Conservation (phyloP, 2,113 vertebrate species). For the Tyrannus savana region DNA sequence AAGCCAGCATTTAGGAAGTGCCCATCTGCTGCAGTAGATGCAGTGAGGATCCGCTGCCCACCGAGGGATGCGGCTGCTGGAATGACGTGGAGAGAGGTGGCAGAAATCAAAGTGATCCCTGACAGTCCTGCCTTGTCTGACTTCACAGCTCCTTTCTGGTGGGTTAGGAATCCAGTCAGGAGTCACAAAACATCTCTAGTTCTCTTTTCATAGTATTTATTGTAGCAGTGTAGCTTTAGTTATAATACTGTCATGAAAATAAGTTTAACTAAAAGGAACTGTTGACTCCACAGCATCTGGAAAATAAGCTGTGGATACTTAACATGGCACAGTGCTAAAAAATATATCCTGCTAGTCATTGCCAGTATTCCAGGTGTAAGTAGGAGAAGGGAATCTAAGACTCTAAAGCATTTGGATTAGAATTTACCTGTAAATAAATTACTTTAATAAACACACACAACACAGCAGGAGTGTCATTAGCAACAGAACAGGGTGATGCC, state of each 20-base stretch:
- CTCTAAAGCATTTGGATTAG: not conserved
- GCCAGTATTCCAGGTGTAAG: not conserved
- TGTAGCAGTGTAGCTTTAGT: not conserved
- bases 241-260: not conserved
- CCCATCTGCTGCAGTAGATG: not conserved
- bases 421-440: not conserved
- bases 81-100: accelerated
- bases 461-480: not conserved
- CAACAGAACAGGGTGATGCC: not conserved
- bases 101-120: not conserved
- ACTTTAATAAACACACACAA: not conserved
- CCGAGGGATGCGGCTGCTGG: not conserved
- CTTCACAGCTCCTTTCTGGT: not conserved
- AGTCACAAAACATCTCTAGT: not conserved
- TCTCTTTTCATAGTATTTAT: not conserved
- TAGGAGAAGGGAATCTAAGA: not conserved
- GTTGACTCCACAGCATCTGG: not conserved
- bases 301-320: not conserved
- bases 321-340: not conserved
- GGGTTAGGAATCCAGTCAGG: not conserved
- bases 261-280: not conserved
- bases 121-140: not conserved
- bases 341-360: not conserved
- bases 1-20: not conserved
- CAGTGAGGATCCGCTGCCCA: not conserved